Evolutionary conservation across 2,797 vertebrate genomes (phyloP), one percentile per base, ranked within the genome.

Genomic region (Phrynocephalus forsythii): DNA sequence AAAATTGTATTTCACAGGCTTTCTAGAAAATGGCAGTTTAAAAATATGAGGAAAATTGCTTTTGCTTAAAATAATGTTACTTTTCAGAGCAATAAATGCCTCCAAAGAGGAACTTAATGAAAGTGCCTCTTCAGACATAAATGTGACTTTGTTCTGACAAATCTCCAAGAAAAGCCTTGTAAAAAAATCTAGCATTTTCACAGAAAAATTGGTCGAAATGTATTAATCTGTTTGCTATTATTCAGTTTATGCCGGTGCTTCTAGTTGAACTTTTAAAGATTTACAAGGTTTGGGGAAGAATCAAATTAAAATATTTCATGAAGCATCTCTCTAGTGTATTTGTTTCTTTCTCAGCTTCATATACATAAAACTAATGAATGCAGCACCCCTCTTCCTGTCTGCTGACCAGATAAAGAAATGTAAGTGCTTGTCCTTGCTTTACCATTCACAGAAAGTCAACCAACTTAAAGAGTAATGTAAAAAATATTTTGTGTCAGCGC

Each of bases 381-480:
- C 66, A 91, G 87, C 79, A 73, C 84, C 91, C 88, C 93, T 94
- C 86, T 89, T 95, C 90, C 60, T 96, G 86, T 90, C 83, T 95
- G 92, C 84, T 68, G 79, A 52, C 60, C 79, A 93, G 91, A 95
- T 90, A 89, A 95, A 90, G 88, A 91, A 92, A 50, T 87, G 2
- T 67, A 84, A 81, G 56, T 22, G 89, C 83, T 83, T 89, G 92
- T 83, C 94, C 95, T 96, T 96, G 93, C 94, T 94, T 94, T 95
- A 94, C 92, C 94, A 94, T 95, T 95, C 92, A 93, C 81, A 95
- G 88, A 94, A 95, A 95, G 94, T 88, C 93, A 96, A 90, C 80
- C 22, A 91, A 93, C 89, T 94, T 95, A 94, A 94, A 95, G 81
- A 93, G 78, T 90, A 92, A 92, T 91, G 91, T 79, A 83, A 91